phyloP scores from a whole-genome alignment of 2,888 invertebrate species.

The Dryomyza anilis region DNA sequence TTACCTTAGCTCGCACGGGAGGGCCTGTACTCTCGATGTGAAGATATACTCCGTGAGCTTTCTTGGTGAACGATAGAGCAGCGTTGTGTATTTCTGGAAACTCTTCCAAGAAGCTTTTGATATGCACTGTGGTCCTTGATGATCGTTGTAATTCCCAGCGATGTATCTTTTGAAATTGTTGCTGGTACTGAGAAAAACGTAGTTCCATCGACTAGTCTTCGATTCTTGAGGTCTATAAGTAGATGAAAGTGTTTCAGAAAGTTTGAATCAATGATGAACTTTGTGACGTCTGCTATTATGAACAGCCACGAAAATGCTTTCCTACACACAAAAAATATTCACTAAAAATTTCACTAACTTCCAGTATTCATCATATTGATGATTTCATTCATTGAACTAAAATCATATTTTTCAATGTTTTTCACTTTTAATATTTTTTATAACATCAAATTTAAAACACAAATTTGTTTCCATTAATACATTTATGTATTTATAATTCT shows the following conservation, averaged over 20 bases:
- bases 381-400: no score
- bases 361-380: no score
- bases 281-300: constrained; percentile 7
- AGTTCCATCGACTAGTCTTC: no score
- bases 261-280: constrained; percentile 19
- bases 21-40: background rate
- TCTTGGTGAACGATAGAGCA: background rate
- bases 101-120: background rate
- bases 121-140: no score
- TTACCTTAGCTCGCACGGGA: no score
- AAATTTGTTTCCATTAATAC: no score
- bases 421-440: no score
- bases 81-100: background rate
- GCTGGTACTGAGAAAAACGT: background rate
- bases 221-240: constrained; percentile 7
- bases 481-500: no score
- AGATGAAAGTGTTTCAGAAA: constrained; percentile 23
- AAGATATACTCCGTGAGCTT: background rate
- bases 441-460: no score
- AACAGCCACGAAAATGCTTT: constrained; percentile 6
- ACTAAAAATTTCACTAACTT: no score
- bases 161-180: background rate
- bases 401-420: no score
- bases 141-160: background rate
- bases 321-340: no score